Evolutionary conservation across 2,113 vertebrate species (phyloP), one percentile per base, ranked within the genome.

Genomic region (Kryptolebias marmoratus): DNA sequence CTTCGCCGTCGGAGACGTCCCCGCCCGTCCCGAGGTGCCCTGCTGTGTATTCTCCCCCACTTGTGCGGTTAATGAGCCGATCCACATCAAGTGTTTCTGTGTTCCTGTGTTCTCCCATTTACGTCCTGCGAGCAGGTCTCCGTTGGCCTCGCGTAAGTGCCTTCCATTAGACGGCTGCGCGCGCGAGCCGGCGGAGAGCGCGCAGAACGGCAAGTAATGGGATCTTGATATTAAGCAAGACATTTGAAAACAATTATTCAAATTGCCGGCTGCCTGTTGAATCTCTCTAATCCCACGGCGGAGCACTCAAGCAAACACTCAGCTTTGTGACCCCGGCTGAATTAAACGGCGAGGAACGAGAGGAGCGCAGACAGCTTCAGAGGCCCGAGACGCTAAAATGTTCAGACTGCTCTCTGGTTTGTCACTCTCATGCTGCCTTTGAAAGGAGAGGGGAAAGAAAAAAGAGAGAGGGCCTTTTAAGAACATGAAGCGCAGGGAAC

Each of bases 171-270:
- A 70, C 73, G 11, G 14, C 28, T 62, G 47, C 68, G 31, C 75
- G 49, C 73, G 67, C 73, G 61, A 61, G 69, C 59, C 16, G 56
- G 42, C 50, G 10, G 80, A n/a, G 68, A 77, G 82, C 57, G 74
- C 64, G 68, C 54, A 16, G 81, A 81, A 86, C 79, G 75, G 70
- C 71, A 83, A 88, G 83, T 86, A 87, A 91, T 84, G 88, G 89
- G 80, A 88, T 85, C 83, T 85, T 74, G 84, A 88, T 88, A 84
- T 87, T 83, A 89, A 88, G 83, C 77, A 87, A 90, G 88, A 85
- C 88, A 87, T 91, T 90, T 86, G 80, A 91, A 85, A 90, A 91
- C 88, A 91, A 89, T 91, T 91, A 91, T 90, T 89, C 75, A 91
- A 89, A 91, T 90, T 75, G 73, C 73, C 64, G 82, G 76, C 81